phyloP scores from a whole-genome alignment of 2,888 invertebrate genomes.

The Acleris emargana region DNA sequence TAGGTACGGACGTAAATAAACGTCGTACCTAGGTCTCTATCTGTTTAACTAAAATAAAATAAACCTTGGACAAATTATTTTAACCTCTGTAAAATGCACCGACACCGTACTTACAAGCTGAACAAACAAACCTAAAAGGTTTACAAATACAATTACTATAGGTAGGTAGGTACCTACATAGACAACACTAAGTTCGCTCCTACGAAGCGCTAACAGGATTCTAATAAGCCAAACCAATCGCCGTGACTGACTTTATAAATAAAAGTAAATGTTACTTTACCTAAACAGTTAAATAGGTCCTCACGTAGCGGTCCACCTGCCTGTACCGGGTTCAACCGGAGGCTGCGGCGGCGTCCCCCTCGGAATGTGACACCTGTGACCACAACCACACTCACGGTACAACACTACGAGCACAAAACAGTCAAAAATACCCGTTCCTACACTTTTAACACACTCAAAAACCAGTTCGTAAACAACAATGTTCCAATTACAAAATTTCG shows the following conservation, averaged over 20 bases:
- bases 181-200: not conserved
- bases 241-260: conserved; percentile 14
- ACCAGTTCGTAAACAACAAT: conserved; percentile 40
- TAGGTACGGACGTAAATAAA: too few species aligned
- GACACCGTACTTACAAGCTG: too few species aligned
- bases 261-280: conserved; percentile 35
- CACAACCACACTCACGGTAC: conserved; percentile 68
- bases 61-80: too few species aligned
- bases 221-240: conserved; percentile 25
- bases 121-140: too few species aligned
- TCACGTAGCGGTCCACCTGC: conserved; percentile 61
- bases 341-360: conserved; percentile 72
- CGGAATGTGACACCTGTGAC: conserved; percentile 79
- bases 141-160: not conserved
- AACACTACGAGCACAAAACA: conserved; percentile 44
- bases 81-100: too few species aligned
- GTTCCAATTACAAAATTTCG: conserved; percentile 40
- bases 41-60: too few species aligned
- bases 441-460: conserved; percentile 45
- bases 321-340: conserved; percentile 58
- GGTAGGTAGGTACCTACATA: conserved; percentile 7
- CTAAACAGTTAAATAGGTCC: conserved; percentile 34
- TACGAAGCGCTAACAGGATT: conserved; percentile 19
- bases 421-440: conserved; percentile 39
- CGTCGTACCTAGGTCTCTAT: too few species aligned